Conservation (phyloP, 2,888 invertebrate genomes). For the Gryllus longicercus region DNA sequence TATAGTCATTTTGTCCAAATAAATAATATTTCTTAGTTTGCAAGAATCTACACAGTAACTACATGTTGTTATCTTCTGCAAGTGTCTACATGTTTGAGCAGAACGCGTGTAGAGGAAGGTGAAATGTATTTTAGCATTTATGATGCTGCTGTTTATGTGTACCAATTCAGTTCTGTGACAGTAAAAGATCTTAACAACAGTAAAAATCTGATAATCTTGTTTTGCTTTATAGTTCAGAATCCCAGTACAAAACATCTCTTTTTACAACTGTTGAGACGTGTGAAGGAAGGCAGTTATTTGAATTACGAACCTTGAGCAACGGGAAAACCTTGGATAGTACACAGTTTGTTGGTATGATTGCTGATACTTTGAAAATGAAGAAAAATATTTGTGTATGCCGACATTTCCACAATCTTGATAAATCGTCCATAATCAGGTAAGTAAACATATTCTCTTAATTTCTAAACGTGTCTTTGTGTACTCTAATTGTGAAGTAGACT, state of each 20-base stretch:
- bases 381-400: constrained; percentile 93
- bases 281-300: constrained; percentile 26
- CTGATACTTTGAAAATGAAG: constrained; percentile 84
- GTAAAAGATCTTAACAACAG: too few species aligned
- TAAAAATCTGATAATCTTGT: background rate
- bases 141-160: too few species aligned
- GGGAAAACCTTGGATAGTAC: constrained; percentile 41
- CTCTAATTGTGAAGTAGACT: too few species aligned
- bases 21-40: too few species aligned
- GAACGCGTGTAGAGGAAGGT: too few species aligned
- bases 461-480: too few species aligned
- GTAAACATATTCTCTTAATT: constrained; percentile 38
- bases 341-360: constrained; percentile 81
- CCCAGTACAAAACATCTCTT: constrained; percentile 43
- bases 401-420: constrained; percentile 83
- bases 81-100: too few species aligned
- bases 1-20: too few species aligned
- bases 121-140: too few species aligned
- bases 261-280: constrained; percentile 46
- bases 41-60: too few species aligned
- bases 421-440: constrained; percentile 68
- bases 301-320: constrained; percentile 22
- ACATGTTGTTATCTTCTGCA: too few species aligned
- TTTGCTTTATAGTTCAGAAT: constrained; percentile 44
- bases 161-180: too few species aligned